A percentile compares a stretch with the other conserved stretches of the same genome.
These are phyloP conservation scores for Takifugu flavidus DNA, from an alignment of 2,113 vertebrate species.

Conservation along the genomic window DNA sequence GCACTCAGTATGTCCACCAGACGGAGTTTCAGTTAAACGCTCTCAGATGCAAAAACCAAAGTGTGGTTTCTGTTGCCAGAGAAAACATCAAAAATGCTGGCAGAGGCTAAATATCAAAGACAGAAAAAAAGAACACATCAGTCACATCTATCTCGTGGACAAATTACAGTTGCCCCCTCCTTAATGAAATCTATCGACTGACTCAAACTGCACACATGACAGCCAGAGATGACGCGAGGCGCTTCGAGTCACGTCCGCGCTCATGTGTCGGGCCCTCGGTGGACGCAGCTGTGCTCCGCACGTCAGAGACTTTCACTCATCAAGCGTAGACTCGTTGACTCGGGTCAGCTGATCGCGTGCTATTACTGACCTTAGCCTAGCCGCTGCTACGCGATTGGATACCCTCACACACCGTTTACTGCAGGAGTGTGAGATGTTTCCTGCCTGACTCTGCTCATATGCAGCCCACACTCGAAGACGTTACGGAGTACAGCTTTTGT, in stretches of 20 bases:
- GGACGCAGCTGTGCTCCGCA: no score
- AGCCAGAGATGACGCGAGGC: conserved; percentile 1
- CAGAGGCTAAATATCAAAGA: conserved; percentile 1
- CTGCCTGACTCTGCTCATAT: no score
- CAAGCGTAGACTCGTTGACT: no score
- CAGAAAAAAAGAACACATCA: conserved; percentile 18
- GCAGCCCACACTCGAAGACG: no score
- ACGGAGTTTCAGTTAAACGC: conserved; percentile 50
- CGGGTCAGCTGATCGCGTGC: no score
- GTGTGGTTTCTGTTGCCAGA: conserved; percentile 37
- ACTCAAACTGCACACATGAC: background rate
- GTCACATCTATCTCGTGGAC: conserved; percentile 20
- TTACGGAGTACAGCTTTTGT: no score
- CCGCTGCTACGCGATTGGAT: no score
- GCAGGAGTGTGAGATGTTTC: no score
- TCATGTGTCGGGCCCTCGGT: background rate
- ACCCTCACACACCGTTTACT: no score
- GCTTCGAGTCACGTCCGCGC: conserved; percentile 9
- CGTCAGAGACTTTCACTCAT: background rate
- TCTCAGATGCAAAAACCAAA: conserved; percentile 51
- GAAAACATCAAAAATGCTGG: conserved; percentile 32
- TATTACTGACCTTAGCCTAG: no score
- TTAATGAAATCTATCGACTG: conserved; percentile 28
- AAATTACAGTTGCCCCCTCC: conserved; percentile 7
- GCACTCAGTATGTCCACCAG: conserved; percentile 41